Evolutionary conservation across 2,888 invertebrate species (phyloP).

Genomic region (Trichogramma dendrolimi): DNA sequence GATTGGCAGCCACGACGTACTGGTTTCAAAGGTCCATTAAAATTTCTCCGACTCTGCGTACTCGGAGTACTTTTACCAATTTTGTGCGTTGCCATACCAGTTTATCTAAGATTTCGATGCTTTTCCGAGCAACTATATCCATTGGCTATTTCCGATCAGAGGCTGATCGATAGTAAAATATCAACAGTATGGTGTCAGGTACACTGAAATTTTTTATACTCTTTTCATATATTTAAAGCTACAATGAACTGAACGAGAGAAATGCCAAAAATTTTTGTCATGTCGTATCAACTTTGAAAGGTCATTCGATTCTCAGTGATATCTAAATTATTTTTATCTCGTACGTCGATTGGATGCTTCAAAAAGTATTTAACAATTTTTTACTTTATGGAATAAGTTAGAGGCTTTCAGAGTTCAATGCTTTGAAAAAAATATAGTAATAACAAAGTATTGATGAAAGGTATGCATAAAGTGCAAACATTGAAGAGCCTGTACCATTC

Average conservation of each 20-base stretch:
- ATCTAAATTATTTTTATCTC: no score
- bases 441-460: no score
- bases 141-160: slow-evolving; percentile 71
- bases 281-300: background rate
- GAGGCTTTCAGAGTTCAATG: no score
- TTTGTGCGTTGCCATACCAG: slow-evolving; percentile 63
- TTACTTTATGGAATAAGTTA: no score
- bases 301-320: no score
- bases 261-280: background rate
- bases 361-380: no score
- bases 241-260: no score
- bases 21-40: slow-evolving; percentile 55
- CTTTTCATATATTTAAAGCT: background rate
- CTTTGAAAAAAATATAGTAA: no score
- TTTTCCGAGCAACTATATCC: slow-evolving; percentile 70
- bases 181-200: slow-evolving; percentile 81
- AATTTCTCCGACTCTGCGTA: slow-evolving; percentile 60
- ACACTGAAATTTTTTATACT: slow-evolving; percentile 19
- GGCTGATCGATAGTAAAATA: slow-evolving; percentile 68
- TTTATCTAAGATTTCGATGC: slow-evolving; percentile 69
- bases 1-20: slow-evolving; percentile 40
- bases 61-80: slow-evolving; percentile 66
- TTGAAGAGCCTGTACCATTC: no score
- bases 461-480: no score
- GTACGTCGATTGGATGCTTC: no score